A percentile compares a stretch with the other conserved stretches of the same genome.
These are phyloP conservation scores for Trichonephila clavipes DNA, from an alignment of 1,140 invertebrate species.

Conservation along the genomic window DNA sequence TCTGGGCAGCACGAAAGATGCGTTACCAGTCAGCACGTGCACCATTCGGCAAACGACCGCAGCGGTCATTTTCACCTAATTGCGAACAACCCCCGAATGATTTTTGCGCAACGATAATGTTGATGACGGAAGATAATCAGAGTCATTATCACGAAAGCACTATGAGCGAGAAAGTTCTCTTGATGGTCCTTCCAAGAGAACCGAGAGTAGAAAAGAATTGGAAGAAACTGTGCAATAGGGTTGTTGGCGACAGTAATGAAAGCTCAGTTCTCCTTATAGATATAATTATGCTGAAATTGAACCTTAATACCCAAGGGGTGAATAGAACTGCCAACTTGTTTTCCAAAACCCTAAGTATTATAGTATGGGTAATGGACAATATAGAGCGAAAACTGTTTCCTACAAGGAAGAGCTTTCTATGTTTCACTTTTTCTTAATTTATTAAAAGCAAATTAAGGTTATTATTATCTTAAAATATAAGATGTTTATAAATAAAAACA, in stretches of 20 bases:
- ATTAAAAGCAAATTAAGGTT: no score
- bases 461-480: no score
- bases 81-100: constrained; percentile 1
- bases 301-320: no score
- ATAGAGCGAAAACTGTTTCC: no score
- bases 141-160: background rate
- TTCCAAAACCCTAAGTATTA: no score
- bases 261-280: background rate
- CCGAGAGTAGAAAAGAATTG: no score
- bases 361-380: no score
- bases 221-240: background rate
- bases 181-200: background rate
- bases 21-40: background rate
- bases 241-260: background rate
- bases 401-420: no score
- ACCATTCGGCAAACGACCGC: constrained; percentile 22
- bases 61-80: background rate
- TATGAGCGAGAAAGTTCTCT: background rate
- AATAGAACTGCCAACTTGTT: no score
- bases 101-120: background rate
- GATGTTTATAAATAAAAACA: no score
- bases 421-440: no score
- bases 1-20: background rate
- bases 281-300: no score
- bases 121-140: constrained; percentile 22